A percentile compares a stretch with the other conserved stretches of the same genome.
Evolutionary conservation across 1,140 invertebrate genomes (phyloP).

Genomic region (Ostrea denselamellosa): DNA sequence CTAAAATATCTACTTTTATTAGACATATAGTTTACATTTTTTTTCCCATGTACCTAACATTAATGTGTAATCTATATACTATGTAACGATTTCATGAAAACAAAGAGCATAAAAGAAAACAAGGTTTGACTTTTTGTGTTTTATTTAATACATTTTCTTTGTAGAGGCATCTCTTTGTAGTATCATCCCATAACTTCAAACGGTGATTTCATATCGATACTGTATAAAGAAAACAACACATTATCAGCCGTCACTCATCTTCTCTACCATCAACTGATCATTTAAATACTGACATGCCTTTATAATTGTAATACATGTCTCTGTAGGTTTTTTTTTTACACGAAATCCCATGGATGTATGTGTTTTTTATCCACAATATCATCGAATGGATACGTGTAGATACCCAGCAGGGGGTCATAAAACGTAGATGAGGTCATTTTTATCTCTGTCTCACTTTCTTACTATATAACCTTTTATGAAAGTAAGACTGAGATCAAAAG

Average conservation of each 20-base stretch:
- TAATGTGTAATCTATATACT: not conserved
- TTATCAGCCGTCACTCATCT: not conserved
- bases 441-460: not conserved
- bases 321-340: not conserved
- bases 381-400: not conserved
- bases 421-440: too few relatives aligned
- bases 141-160: not conserved
- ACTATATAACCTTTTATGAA: not conserved
- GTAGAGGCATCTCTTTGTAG: not conserved
- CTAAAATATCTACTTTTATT: not conserved
- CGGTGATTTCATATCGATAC: not conserved
- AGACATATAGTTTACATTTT: not conserved
- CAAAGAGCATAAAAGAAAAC: not conserved
- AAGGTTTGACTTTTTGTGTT: not conserved
- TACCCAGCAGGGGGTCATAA: too few relatives aligned
- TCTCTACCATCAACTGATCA: not conserved
- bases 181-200: conserved; percentile 33
- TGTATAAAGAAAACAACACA: conserved; percentile 30
- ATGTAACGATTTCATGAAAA: not conserved
- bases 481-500: not conserved
- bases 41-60: not conserved
- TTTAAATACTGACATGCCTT: not conserved
- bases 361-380: not conserved
- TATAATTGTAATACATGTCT: not conserved
- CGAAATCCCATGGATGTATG: not conserved